A percentile compares a stretch with the other conserved stretches of the same genome.
Evolutionary conservation across 1,140 invertebrate species (phyloP).

Genomic region (Drosophila sp.): DNA sequence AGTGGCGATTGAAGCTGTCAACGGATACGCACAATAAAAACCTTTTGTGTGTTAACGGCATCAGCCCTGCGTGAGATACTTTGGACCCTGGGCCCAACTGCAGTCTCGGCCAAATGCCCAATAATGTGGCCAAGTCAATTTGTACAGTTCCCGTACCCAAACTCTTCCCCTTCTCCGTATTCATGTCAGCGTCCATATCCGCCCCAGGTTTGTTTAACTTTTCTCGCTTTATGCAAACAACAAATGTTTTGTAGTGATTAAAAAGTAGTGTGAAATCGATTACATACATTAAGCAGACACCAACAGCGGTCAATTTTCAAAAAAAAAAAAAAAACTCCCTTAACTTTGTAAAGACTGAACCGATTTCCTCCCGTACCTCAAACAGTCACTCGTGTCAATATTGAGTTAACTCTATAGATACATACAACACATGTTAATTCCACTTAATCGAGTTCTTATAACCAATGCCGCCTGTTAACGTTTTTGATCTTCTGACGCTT

Average conservation of each 20-base stretch:
- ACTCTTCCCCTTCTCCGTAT: conserved; percentile 11
- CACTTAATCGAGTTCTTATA: conserved; percentile 61
- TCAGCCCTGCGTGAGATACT: conserved; percentile 73
- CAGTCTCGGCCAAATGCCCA: conserved; percentile 60
- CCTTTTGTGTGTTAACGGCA: conserved; percentile 56
- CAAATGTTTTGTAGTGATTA: conserved; percentile 80
- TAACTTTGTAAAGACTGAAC: conserved; percentile 59
- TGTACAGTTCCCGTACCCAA: conserved; percentile 51
- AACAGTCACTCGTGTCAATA: conserved; percentile 59
- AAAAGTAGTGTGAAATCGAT: conserved; percentile 83
- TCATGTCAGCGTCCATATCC: not conserved
- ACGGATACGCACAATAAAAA: conserved; percentile 78
- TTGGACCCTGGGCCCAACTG: conserved; percentile 37
- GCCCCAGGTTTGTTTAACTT: conserved; percentile 69
- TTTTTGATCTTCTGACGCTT: conserved; percentile 47
- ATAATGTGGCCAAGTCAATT: conserved; percentile 81
- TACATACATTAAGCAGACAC: conserved; percentile 66
- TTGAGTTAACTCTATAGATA: conserved; percentile 58
- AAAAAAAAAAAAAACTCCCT: conserved; percentile 2
- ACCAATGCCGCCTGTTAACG: conserved; percentile 8
- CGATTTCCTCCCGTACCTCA: conserved; percentile 2
- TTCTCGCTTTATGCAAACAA: conserved; percentile 79
- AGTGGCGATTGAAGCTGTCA: conserved; percentile 71
- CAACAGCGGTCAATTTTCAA: conserved; percentile 34
- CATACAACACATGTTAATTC: conserved; percentile 73